These are phyloP conservation scores for Tachina grossa DNA, from an alignment of 2,888 invertebrate species.

Conservation along the genomic window DNA sequence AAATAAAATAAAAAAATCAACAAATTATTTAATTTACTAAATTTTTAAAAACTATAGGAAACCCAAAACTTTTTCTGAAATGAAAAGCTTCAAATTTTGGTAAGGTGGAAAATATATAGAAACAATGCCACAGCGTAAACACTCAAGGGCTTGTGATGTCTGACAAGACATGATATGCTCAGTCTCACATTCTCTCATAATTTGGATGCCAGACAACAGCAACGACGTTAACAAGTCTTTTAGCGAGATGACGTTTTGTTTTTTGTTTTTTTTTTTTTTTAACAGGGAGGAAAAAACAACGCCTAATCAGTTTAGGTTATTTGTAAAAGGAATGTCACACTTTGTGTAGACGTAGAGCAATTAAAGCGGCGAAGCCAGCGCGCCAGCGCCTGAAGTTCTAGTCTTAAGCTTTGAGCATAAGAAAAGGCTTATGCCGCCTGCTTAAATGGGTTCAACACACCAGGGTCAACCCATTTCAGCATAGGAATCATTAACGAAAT, in stretches of 20 bases:
- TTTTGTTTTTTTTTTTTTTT: too few species aligned
- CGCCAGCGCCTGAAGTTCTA: constrained; percentile 48
- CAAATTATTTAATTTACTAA: constrained; percentile 57
- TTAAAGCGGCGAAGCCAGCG: constrained; percentile 41
- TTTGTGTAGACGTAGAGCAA: constrained; percentile 33
- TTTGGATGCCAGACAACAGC: constrained; percentile 28
- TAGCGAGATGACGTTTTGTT: constrained; percentile 36
- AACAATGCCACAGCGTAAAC: constrained; percentile 39
- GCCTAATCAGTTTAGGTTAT: constrained; percentile 17
- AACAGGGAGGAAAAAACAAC: constrained; percentile 2
- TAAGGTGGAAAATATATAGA: constrained; percentile 36
- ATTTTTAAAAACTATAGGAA: constrained; percentile 52
- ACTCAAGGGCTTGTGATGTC: constrained; percentile 38
- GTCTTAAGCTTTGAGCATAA: constrained; percentile 49
- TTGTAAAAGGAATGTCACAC: constrained; percentile 1
- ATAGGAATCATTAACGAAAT: constrained; percentile 58
- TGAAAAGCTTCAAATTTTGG: constrained; percentile 15
- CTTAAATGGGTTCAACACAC: constrained; percentile 1
- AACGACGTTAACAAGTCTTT: constrained; percentile 37
- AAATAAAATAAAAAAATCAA: constrained; percentile 54
- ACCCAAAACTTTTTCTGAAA: constrained; percentile 24
- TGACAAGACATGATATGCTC: constrained; percentile 47
- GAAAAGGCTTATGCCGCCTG: constrained; percentile 34
- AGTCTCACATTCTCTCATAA: constrained; percentile 66
- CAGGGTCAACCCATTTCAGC: constrained; percentile 68